Percentiles rank a stretch among this genome's conserved stretches.
Evolutionary conservation across 2,888 invertebrate genomes (phyloP).

Genomic region (Trissolcus japonicus): DNA sequence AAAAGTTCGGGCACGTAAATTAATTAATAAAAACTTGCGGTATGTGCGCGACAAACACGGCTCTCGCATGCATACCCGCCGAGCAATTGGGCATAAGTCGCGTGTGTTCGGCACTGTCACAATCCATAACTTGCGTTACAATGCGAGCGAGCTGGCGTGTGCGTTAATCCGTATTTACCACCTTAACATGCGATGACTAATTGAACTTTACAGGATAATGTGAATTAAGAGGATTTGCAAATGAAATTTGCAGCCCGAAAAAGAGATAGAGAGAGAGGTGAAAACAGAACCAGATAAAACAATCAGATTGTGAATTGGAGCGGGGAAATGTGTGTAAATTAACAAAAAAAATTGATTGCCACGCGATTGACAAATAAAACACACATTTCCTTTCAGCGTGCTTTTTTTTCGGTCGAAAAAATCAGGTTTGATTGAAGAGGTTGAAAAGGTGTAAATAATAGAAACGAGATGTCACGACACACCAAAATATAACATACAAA

Average conservation of each 20-base stretch:
- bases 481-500: too few species aligned
- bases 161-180: slow-evolving; percentile 50
- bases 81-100: slow-evolving; percentile 27
- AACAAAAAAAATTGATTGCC: too few species aligned
- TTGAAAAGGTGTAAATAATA: too few species aligned
- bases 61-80: slow-evolving; percentile 13
- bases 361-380: background rate
- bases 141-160: slow-evolving; percentile 23
- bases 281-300: background rate
- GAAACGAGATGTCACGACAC: too few species aligned
- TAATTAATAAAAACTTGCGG: slow-evolving; percentile 24
- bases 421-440: too few species aligned
- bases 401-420: too few species aligned
- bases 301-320: background rate
- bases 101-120: slow-evolving; percentile 30
- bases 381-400: background rate
- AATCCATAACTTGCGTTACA: slow-evolving; percentile 41
- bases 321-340: too few species aligned
- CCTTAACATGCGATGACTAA: slow-evolving; percentile 47
- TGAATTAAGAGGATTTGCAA: slow-evolving; percentile 35
- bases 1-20: slow-evolving; percentile 19
- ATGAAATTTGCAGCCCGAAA: background rate
- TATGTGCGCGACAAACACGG: slow-evolving; percentile 5
- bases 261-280: background rate
- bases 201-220: slow-evolving; percentile 48